A percentile compares a stretch with the other conserved stretches of the same genome.
Evolutionary conservation across 2,797 vertebrate genomes (phyloP).

Genomic region (Schizopygopsis malacanthus): DNA sequence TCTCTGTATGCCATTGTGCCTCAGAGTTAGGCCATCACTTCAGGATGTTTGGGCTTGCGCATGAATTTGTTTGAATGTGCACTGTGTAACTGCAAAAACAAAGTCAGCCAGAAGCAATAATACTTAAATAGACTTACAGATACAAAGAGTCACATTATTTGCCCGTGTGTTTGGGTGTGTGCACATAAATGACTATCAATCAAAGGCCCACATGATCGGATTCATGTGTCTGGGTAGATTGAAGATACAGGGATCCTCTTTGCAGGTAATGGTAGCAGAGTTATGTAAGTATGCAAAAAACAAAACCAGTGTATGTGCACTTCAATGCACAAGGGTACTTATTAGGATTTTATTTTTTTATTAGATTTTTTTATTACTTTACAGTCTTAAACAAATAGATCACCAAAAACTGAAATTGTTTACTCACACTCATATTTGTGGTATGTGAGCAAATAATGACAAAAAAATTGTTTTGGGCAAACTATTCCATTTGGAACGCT

Average conservation of each 20-base stretch:
- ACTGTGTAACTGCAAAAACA: slow-evolving; percentile 44
- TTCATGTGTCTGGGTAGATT: background rate
- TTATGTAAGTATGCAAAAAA: background rate
- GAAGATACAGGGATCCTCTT: slow-evolving; percentile 32
- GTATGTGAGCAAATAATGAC: no score
- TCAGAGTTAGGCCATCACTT: slow-evolving; percentile 21
- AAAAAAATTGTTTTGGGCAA: no score
- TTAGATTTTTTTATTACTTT: no score
- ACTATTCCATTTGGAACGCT: no score
- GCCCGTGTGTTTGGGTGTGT: slow-evolving; percentile 15
- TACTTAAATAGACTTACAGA: slow-evolving; percentile 46
- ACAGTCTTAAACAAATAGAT: no score
- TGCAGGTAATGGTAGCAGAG: background rate
- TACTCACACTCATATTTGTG: no score
- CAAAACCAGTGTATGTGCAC: background rate
- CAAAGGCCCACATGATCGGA: slow-evolving; percentile 38
- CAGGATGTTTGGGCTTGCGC: slow-evolving; percentile 2
- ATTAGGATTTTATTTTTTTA: no score
- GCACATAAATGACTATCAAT: slow-evolving; percentile 43
- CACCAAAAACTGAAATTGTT: no score
- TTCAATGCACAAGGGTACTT: background rate
- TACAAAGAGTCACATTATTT: slow-evolving; percentile 41
- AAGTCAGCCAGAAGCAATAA: slow-evolving; percentile 26
- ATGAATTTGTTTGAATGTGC: slow-evolving; percentile 30
- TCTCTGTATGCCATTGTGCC: slow-evolving; percentile 40